Conservation (phyloP, 2,113 vertebrate species). For the Rhinopomastus cyanomelas region DNA sequence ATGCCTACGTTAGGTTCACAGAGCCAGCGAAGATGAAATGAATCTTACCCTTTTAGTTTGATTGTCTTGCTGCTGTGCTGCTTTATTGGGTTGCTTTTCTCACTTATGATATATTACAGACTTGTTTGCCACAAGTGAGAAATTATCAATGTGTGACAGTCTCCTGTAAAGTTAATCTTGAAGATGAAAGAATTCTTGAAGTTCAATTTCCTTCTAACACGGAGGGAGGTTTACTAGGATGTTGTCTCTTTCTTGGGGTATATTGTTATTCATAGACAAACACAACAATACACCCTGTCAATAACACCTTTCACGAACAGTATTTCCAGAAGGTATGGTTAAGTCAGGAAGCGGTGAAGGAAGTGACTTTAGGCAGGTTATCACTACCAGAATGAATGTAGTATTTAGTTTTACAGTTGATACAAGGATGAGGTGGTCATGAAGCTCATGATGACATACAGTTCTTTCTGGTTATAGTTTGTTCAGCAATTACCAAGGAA, state of each 20-base stretch:
- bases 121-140: background rate
- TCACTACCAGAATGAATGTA: background rate
- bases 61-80: background rate
- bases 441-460: background rate
- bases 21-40: background rate
- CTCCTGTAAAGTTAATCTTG: background rate
- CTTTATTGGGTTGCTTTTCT: background rate
- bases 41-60: background rate
- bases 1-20: background rate
- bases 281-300: background rate
- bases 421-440: background rate
- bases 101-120: background rate
- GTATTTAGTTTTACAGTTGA: background rate
- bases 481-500: background rate
- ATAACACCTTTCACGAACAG: background rate
- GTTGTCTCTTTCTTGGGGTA: background rate
- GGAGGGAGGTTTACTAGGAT: background rate
- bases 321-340: background rate
- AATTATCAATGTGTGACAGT: background rate
- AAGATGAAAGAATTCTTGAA: background rate
- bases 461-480: background rate
- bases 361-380: constrained; percentile 11
- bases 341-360: background rate
- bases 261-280: background rate
- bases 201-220: background rate